phyloP scores from a whole-genome alignment of 2,888 invertebrate species.

The Halictus ligatus region DNA sequence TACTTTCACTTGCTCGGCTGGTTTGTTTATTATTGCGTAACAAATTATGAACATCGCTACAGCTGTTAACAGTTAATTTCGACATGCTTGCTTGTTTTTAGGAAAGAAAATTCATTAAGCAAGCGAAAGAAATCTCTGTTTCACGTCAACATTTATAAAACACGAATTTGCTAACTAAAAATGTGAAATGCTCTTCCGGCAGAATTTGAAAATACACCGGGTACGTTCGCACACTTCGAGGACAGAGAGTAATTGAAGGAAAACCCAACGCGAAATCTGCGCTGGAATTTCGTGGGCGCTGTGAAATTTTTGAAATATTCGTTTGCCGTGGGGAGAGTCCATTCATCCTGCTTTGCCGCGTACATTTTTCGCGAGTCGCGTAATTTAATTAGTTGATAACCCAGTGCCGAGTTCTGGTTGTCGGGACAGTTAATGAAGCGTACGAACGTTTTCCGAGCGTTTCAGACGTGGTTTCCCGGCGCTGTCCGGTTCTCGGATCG shows the following conservation, averaged over 20 bases:
- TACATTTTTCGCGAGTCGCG: not conserved
- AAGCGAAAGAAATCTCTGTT: not conserved
- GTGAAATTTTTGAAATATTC: not conserved
- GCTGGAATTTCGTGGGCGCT: not conserved
- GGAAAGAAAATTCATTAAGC: too few species aligned
- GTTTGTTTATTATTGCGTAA: too few species aligned
- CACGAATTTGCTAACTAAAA: not conserved
- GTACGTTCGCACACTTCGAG: not conserved
- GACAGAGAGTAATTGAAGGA: not conserved
- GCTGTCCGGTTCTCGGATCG: not conserved
- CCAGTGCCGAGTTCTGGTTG: not conserved
- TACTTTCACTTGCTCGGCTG: too few species aligned
- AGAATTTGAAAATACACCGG: not conserved
- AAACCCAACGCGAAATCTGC: not conserved
- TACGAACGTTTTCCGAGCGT: not conserved
- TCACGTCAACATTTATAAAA: not conserved
- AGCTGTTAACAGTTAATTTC: not conserved
- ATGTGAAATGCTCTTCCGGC: not conserved
- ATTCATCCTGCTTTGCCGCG: not conserved
- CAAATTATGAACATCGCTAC: not conserved
- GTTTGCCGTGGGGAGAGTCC: not conserved
- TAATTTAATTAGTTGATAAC: slow-evolving; percentile 9
- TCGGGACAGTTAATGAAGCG: not conserved
- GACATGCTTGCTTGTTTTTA: too few species aligned
- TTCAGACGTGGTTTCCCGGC: not conserved